These are phyloP conservation scores for Osmoderma eremita DNA, from an alignment of 2,888 invertebrate genomes.

Conservation along the genomic window DNA sequence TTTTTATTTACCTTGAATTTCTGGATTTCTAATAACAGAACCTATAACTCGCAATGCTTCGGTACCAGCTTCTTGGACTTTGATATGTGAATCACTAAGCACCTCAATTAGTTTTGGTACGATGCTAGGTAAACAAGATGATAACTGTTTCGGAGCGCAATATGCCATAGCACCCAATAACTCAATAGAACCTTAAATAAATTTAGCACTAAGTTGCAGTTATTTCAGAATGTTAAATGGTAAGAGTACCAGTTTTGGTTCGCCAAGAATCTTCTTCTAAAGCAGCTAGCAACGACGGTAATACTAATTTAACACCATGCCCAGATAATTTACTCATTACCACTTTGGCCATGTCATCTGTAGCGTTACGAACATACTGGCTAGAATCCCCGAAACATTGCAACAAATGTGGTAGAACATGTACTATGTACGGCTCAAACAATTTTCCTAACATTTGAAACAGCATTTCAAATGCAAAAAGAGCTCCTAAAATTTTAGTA, in stretches of 20 bases:
- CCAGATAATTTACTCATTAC: conserved; percentile 95
- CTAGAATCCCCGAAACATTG: conserved; percentile 96
- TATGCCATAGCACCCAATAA: conserved; percentile 97
- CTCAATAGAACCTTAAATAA: conserved; percentile 84
- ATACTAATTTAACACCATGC: conserved; percentile 96
- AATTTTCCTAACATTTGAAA: conserved; percentile 94
- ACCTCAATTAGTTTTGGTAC: conserved; percentile 98
- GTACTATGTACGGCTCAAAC: conserved; percentile 99
- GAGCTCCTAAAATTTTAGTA: conserved; percentile 71
- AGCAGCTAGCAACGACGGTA: conserved; percentile 92
- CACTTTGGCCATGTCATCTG: conserved; percentile 95
- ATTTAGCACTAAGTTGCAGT: conserved; percentile 9
- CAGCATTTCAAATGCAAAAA: conserved; percentile 97
- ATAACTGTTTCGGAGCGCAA: conserved; percentile 98
- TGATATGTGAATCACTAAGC: conserved; percentile 95
- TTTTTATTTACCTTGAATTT: conserved; percentile 81
- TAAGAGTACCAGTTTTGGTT: conserved; percentile 83
- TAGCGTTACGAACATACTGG: conserved; percentile 94
- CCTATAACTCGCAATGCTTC: conserved; percentile 96
- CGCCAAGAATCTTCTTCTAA: conserved; percentile 98
- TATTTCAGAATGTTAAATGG: not conserved
- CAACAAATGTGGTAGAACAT: conserved; percentile 93
- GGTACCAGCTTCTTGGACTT: conserved; percentile 96
- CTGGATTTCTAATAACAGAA: conserved; percentile 97
- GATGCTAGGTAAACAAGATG: conserved; percentile 96